phyloP scores from a whole-genome alignment of 2,113 vertebrate species.

The Poicephalus gulielmi region DNA sequence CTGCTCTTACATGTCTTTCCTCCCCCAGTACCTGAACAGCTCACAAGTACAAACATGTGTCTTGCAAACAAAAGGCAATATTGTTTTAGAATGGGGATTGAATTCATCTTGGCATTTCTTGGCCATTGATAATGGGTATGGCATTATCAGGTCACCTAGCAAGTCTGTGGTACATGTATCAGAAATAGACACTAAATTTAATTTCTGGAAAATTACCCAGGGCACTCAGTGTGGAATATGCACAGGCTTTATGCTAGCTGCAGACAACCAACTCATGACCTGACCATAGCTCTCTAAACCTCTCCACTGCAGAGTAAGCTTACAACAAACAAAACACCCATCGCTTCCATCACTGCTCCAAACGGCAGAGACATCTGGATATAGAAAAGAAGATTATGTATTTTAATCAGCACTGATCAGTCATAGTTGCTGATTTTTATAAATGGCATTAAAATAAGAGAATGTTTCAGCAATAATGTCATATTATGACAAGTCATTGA shows the following conservation, averaged over 20 bases:
- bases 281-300: fast-evolving
- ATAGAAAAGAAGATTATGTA: not conserved
- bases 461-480: slow-evolving; percentile 24
- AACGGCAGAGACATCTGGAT: not conserved
- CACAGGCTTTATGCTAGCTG: not conserved
- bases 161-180: fast-evolving
- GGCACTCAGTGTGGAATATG: fast-evolving
- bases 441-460: slow-evolving; percentile 38
- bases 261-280: not conserved
- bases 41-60: fast-evolving
- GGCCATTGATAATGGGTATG: fast-evolving
- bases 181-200: fast-evolving
- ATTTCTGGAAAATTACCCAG: not conserved
- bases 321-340: not conserved
- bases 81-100: fast-evolving
- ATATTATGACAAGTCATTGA: slow-evolving; percentile 28
- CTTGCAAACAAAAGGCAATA: fast-evolving
- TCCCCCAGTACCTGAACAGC: not conserved
- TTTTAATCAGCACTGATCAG: slow-evolving; percentile 21
- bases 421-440: slow-evolving; percentile 24
- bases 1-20: fast-evolving
- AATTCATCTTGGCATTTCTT: not conserved
- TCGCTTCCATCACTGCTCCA: not conserved
- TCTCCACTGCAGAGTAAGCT: too few species aligned
- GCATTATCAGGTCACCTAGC: not conserved